A percentile compares a stretch with the other conserved stretches of the same genome.
Conservation (phyloP, 2,797 vertebrate genomes). For the Carduelis carduelis region DNA sequence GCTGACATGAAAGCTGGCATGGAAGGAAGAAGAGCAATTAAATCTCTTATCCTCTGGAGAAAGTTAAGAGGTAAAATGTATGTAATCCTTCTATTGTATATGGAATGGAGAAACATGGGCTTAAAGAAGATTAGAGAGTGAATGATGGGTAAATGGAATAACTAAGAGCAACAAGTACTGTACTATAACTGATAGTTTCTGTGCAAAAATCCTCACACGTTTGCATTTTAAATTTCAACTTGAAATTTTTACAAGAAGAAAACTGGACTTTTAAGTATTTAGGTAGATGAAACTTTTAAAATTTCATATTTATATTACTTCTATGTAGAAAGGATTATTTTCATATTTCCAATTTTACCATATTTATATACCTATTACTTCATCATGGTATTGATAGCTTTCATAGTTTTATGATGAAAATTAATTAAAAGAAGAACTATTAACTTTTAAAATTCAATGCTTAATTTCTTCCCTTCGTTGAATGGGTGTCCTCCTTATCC, state of each 20-base stretch:
- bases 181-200: slow-evolving; percentile 12
- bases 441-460: background rate
- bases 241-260: background rate
- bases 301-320: background rate
- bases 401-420: background rate
- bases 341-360: background rate
- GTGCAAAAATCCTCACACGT: background rate
- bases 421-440: background rate
- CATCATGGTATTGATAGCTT: background rate
- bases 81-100: slow-evolving; percentile 63
- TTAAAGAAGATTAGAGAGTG: slow-evolving; percentile 61
- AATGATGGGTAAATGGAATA: slow-evolving; percentile 53
- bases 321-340: background rate
- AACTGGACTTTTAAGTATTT: background rate
- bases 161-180: background rate
- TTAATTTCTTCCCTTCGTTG: background rate
- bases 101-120: slow-evolving; percentile 53
- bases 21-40: slow-evolving; percentile 62
- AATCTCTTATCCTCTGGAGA: slow-evolving; percentile 54
- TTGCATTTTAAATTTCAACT: background rate
- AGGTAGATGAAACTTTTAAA: background rate
- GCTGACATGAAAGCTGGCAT: slow-evolving; percentile 41
- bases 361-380: background rate
- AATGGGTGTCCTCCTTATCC: fast-evolving
- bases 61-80: slow-evolving; percentile 46